Base-by-base conservation (phyloP, 2,113 vertebrate species). In the Bambusicola thoracicus region DNA sequence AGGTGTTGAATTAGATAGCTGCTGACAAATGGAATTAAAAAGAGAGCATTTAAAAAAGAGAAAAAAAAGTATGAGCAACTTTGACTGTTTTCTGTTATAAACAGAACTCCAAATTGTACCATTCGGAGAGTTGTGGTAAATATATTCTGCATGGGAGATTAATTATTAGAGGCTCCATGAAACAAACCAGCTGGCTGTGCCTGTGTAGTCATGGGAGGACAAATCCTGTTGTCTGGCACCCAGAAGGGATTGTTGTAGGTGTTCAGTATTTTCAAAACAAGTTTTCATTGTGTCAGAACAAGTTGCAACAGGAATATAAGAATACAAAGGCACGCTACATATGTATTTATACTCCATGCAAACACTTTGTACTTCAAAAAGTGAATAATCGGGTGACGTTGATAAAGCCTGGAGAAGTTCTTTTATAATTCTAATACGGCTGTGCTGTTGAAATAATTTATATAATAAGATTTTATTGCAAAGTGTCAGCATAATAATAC, bases 221-320 rank as follows among this genome's bases (percentile, higher is more conserved):
- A 95, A 84, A 91, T 85, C 78, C 85, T 95, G 85, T 85, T 34
- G 41, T 94, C 94, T 95, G 75, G 66, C 91, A 85, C 85, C 91
- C 69, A 95, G 93, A 93, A 97, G 91, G 95, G 93, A 93, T 97
- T 97, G 96, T 96, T 97, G 97, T 90, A 97, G 96, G 92, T 98
- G 97, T 96, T 95, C 86, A 80, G 88, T 97, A 95, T 97, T 98
- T 98, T 97, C 97, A 97, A 98, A 98, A 98, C 97, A 98, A 94
- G 96, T 97, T 97, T 98, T 96, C 93, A 95, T 95, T 96, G 94
- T 97, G 92, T 97, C 86, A 89, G 95, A 97, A 96, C 97, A 97
- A 96, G 97, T 96, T 96, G 85, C 91, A 97, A 97, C 97, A 97
- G 91, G 97, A 97, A 93, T 40, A 81, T 82, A 87, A 96, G 96